These are phyloP conservation scores for Penelope pileata DNA, from an alignment of 2,113 vertebrate species.

Conservation along the genomic window DNA sequence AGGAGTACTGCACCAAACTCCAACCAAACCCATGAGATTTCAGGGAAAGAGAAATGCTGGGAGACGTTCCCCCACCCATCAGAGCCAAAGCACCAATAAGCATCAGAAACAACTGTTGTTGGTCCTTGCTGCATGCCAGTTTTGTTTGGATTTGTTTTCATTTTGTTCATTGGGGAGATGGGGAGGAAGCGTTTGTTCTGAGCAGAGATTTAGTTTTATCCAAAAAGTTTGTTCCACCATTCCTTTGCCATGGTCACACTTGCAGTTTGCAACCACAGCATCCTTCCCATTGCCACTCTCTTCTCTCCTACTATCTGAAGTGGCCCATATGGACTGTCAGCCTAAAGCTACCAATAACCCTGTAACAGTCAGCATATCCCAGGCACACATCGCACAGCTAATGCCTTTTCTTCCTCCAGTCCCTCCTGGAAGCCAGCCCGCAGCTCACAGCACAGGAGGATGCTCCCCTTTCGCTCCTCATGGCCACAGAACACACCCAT, in stretches of 20 bases:
- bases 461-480: neutral
- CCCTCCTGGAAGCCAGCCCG: neutral
- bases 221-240: neutral
- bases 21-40: neutral
- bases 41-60: neutral
- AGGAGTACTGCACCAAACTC: neutral
- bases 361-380: rapidly evolving
- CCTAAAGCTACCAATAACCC: neutral
- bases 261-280: rapidly evolving
- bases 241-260: rapidly evolving
- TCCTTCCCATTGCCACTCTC: no score
- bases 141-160: neutral
- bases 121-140: neutral
- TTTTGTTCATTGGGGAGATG: no score
- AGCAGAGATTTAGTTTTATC: neutral
- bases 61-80: no score
- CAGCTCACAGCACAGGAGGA: rapidly evolving
- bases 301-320: rapidly evolving
- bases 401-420: rapidly evolving
- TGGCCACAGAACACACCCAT: rapidly evolving
- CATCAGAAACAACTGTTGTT: neutral
- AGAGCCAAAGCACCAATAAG: neutral
- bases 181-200: neutral
- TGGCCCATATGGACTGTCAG: rapidly evolving
- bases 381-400: neutral